Conservation (phyloP, 2,888 invertebrate genomes). For the Philopedon plagiatum region DNA sequence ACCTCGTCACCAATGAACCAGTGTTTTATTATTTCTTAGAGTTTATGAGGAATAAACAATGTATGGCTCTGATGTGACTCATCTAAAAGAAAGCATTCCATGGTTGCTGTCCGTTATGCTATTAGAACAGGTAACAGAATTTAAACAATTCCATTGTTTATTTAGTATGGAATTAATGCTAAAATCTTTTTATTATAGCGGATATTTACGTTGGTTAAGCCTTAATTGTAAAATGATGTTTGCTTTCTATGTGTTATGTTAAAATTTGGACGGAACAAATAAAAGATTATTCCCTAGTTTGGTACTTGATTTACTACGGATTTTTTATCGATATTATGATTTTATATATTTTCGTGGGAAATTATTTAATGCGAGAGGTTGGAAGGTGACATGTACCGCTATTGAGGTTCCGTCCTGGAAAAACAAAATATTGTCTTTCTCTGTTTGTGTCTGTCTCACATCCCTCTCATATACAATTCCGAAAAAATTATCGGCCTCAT, state of each 20-base stretch:
- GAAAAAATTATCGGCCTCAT: too few species aligned
- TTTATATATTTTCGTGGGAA: neutral
- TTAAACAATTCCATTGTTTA: slow-evolving; percentile 47
- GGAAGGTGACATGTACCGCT: too few species aligned
- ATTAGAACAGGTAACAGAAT: slow-evolving; percentile 41
- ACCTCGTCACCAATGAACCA: neutral
- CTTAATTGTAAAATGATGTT: slow-evolving; percentile 58
- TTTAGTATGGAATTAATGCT: slow-evolving; percentile 49
- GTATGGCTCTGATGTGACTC: slow-evolving; percentile 23
- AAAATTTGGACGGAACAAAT: slow-evolving; percentile 58
- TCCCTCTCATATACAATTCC: too few species aligned
- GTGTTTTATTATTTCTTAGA: neutral
- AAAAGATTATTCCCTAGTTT: slow-evolving; percentile 53
- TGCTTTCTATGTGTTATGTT: slow-evolving; percentile 55
- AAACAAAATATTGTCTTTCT: too few species aligned
- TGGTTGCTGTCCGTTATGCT: slow-evolving; percentile 37
- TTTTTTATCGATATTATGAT: slow-evolving; percentile 35
- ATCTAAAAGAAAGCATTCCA: slow-evolving; percentile 45
- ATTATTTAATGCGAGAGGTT: neutral
- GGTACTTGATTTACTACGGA: slow-evolving; percentile 38
- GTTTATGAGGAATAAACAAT: slow-evolving; percentile 18
- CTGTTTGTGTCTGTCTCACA: too few species aligned
- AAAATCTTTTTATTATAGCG: slow-evolving; percentile 53
- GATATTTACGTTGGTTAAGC: slow-evolving; percentile 58
- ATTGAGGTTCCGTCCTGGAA: too few species aligned